phyloP scores from a whole-genome alignment of 2,888 invertebrate genomes.

The Drosophila phalerata region DNA sequence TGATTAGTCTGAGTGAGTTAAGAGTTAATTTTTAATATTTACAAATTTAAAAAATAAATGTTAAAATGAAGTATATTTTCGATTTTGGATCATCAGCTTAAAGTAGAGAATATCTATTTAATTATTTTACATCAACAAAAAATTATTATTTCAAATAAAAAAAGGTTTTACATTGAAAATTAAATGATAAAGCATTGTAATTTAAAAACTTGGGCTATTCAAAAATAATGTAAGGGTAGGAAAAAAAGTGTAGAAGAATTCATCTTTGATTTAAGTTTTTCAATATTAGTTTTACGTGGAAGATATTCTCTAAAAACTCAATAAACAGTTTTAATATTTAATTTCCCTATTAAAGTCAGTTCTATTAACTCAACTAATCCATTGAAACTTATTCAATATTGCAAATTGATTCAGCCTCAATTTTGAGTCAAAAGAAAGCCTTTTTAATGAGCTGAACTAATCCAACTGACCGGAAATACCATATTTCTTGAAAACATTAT shows the following conservation, averaged over 20 bases:
- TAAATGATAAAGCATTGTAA: too few species aligned
- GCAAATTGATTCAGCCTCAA: constrained; percentile 2
- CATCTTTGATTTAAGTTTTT: too few species aligned
- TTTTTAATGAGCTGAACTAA: constrained; percentile 23
- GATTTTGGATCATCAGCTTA: too few species aligned
- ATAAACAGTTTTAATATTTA: neutral
- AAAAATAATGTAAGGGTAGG: too few species aligned
- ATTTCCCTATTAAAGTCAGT: neutral
- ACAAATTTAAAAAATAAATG: too few species aligned
- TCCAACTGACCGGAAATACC: constrained; percentile 59
- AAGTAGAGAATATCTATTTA: too few species aligned
- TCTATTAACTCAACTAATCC: neutral
- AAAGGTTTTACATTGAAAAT: too few species aligned
- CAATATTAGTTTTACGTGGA: neutral
- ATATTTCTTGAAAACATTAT: constrained; percentile 42
- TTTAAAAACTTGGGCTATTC: too few species aligned
- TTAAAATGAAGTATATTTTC: too few species aligned
- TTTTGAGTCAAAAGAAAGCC: constrained; percentile 5
- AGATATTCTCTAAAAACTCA: neutral
- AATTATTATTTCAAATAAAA: too few species aligned
- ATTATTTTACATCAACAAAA: too few species aligned
- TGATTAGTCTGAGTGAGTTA: constrained; percentile 3
- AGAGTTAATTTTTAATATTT: neutral
- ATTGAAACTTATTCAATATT: neutral
- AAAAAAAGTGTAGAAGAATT: too few species aligned